These are phyloP conservation scores for Onchidella celtica DNA, from an alignment of 2,888 invertebrate species.

Conservation along the genomic window DNA sequence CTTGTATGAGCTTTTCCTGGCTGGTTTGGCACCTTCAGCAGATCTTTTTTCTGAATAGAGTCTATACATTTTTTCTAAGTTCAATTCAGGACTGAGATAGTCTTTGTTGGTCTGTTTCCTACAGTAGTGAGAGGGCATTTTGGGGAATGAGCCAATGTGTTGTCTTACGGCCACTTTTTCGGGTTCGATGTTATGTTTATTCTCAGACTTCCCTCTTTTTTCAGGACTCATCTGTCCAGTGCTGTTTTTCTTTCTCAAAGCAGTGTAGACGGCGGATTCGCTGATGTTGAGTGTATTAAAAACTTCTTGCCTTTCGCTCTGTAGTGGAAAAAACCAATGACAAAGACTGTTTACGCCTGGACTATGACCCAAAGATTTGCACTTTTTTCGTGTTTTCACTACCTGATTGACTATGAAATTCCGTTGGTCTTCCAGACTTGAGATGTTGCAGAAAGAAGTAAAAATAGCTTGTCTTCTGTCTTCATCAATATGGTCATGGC, in stretches of 20 bases:
- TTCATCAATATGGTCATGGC: background rate
- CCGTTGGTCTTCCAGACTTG: background rate
- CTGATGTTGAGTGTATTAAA: background rate
- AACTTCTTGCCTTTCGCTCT: too few species aligned
- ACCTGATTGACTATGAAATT: background rate
- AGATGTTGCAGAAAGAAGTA: background rate
- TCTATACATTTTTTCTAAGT: background rate
- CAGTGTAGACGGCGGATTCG: background rate
- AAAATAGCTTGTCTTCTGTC: background rate
- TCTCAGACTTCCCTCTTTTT: too few species aligned
- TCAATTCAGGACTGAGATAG: background rate
- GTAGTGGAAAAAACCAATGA: too few species aligned
- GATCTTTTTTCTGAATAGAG: background rate
- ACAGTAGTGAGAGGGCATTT: background rate
- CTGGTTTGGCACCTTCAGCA: background rate
- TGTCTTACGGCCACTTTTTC: background rate
- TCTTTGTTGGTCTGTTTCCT: background rate
- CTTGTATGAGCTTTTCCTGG: too few species aligned
- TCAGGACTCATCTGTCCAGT: too few species aligned
- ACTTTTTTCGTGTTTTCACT: too few species aligned
- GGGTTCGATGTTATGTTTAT: too few species aligned
- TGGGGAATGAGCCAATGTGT: background rate
- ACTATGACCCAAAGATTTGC: too few species aligned
- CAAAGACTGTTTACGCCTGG: too few species aligned
- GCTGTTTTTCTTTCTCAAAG: background rate